Evolutionary conservation across 1,140 invertebrate genomes (phyloP), one percentile per base, ranked within the genome.

Genomic region (Drepana arcuata): DNA sequence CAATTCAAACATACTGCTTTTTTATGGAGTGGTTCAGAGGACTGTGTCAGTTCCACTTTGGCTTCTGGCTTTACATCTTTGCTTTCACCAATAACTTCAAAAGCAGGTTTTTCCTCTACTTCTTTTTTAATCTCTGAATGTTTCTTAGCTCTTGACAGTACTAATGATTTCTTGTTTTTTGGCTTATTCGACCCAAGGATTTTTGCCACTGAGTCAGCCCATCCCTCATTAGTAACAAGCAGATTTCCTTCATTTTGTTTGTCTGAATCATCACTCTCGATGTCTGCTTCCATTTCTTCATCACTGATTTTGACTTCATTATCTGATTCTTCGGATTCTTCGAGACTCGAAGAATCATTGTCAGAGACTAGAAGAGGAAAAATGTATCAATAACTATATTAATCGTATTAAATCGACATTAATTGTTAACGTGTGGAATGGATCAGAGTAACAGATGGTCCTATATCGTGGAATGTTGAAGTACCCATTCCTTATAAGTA

Each of bases 141-240:
- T 64, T 90, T 91, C 62, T 91, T 93, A 2, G 91, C 91, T 72
- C 88, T 88, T 2, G 90, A 91, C 33, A 95, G 66, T 2, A 94
- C 90, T 38, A 92, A 62, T 0, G 87, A 87, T 63, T 90, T 91
- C 54, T 92, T 92, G 24, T 86, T 86, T 79, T 92, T 91, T 1
- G 91, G 90, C 66, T 92, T 91, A 25, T 86, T 89, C 13, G 89
- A 87, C 29, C 87, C 86, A 15, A 95, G 78, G 60, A 95, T 92
- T 80, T 92, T 92, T 25, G 87, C 84, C 70, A 92, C 86, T 2
- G 88, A 90, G 75, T 92, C 88, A 27, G 89, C 90, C 90, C 85
- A 89, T n/a, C 84, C 86, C 48, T 72, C 68, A 62, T 88, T 89
- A 14, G 61, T 69, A 7, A 79, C 45, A 16, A 75, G 30, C 30